phyloP scores from a whole-genome alignment of 2,797 vertebrate genomes.

The Bucorvus abyssinicus region DNA sequence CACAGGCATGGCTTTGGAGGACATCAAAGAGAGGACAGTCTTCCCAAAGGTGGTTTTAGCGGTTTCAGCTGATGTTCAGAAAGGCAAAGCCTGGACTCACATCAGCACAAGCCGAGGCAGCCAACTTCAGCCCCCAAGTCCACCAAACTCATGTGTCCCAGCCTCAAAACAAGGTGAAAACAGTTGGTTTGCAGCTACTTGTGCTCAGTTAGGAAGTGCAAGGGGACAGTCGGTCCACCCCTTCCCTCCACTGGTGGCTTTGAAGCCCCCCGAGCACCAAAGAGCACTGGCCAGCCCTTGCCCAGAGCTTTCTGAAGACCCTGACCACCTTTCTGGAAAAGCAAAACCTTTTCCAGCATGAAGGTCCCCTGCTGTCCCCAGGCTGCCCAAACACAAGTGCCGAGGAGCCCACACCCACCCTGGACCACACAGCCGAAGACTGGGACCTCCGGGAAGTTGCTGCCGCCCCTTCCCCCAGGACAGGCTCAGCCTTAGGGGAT shows the following conservation, averaged over 20 bases:
- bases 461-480: not conserved
- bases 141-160: not conserved
- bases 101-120: rapidly evolving
- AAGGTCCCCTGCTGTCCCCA: not conserved
- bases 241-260: rapidly evolving
- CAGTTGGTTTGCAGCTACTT: not conserved
- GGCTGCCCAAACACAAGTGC: not conserved
- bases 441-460: not conserved
- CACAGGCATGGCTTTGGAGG: not conserved
- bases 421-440: rapidly evolving
- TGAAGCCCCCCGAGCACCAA: not conserved
- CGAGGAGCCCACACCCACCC: not conserved
- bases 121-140: not conserved
- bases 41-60: not conserved
- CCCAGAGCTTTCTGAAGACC: not conserved
- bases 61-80: rapidly evolving
- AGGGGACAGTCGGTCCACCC: rapidly evolving
- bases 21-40: not conserved
- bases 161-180: not conserved
- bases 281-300: not conserved
- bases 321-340: not conserved
- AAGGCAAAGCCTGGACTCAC: not conserved
- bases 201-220: not conserved
- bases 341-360: not conserved
- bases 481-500: not conserved